Evolutionary conservation across 2,888 invertebrate species (phyloP).

Genomic region (Agrochola macilenta): DNA sequence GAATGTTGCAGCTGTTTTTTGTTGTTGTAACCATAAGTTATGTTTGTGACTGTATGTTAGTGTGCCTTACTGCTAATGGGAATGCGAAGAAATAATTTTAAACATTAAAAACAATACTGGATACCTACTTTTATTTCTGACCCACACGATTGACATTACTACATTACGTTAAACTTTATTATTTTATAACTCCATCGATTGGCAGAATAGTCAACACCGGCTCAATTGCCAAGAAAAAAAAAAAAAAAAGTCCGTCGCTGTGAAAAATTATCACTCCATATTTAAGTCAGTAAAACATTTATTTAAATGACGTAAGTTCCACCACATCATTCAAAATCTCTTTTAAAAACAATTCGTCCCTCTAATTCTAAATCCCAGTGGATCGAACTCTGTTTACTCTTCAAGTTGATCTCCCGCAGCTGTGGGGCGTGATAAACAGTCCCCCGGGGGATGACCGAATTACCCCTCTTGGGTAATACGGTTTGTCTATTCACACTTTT

Average conservation of each 20-base stretch:
- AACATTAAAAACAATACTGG: background rate
- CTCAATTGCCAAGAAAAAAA: too few relatives aligned
- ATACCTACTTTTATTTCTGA: too few relatives aligned
- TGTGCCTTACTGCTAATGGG: background rate
- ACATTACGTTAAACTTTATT: too few relatives aligned
- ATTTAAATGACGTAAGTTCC: background rate
- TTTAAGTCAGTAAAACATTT: background rate
- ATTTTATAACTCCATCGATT: too few relatives aligned
- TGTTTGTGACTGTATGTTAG: background rate
- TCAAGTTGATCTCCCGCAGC: slow-evolving; percentile 66
- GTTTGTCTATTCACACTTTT: slow-evolving; percentile 56
- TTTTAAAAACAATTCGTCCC: slow-evolving; percentile 56
- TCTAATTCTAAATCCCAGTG: slow-evolving; percentile 68
- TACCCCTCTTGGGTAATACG: slow-evolving; percentile 24
- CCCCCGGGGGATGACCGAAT: slow-evolving; percentile 61
- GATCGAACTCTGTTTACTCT: slow-evolving; percentile 71
- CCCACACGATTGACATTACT: background rate
- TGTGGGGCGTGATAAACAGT: slow-evolving; percentile 74
- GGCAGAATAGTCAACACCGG: too few relatives aligned
- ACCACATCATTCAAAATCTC: slow-evolving; percentile 37
- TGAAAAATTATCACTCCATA: background rate
- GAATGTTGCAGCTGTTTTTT: too few relatives aligned
- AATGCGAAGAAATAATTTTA: background rate
- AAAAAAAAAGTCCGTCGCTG: too few relatives aligned
- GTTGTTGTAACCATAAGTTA: background rate